Evolutionary conservation across 2,113 vertebrate genomes (phyloP), one percentile per base, ranked within the genome.

Genomic region (Amia ocellicauda): DNA sequence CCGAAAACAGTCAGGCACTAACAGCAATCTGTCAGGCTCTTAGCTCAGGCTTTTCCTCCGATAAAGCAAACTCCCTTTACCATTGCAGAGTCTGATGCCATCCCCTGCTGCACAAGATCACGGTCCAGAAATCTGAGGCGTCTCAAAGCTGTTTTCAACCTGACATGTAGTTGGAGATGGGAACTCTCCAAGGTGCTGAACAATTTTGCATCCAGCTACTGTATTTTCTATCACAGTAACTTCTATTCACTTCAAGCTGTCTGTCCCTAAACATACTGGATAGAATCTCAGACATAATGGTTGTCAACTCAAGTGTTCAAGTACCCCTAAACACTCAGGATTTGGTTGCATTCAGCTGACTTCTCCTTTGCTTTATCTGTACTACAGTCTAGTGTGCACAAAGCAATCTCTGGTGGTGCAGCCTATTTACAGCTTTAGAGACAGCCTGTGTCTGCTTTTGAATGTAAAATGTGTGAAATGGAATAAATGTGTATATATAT

Each of bases 161-260:
- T 66, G 64, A 60, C 64, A 23, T 43, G 56, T 43, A 29, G 31
- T 28, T 41, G 10, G 56, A 66, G 57, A 60, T 28, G 20, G 49
- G 49, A 60, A 60, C 64, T 66, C 64, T 66, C 64, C 57, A 60
- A 66, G 64, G 64, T 51, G 24, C 64, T 60, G 57, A 66, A 60
- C 57, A 53, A 60, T 66, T 60, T 66, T 60, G 56, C 57, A 66
- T 53, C 49, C 22, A 41, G 57, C 50, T 47, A 58, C 63, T 58
- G 55, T 47, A 17, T 36, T n/a, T 19, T 47, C 47, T 60, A 28
- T 59, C 49, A 53, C 57, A 60, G 49, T 66, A 28, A 66, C 57
- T 43, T 66, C 60, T 66, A 53, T 53, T 28, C 57, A 60, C 47
- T 66, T 60, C 29, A 60, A 52, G 57, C 29, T 16, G 28, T 26